phyloP scores from a whole-genome alignment of 2,888 invertebrate genomes.

The Trissolcus brochymenae region DNA sequence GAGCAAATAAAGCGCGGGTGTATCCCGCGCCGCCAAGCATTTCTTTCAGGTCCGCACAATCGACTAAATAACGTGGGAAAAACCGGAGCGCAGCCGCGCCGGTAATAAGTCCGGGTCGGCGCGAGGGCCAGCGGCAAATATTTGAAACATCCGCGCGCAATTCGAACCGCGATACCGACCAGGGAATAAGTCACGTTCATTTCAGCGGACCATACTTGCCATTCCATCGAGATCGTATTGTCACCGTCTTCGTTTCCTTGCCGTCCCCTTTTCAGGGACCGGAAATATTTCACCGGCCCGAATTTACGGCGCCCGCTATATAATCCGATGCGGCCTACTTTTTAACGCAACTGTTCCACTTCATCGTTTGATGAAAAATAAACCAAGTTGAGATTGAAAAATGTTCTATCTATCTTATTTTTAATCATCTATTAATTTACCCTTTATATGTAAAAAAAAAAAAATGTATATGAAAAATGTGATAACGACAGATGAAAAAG shows the following conservation, averaged over 20 bases:
- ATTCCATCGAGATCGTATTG: conserved; percentile 66
- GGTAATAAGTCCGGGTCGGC: conserved; percentile 61
- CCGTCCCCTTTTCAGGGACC: conserved; percentile 3
- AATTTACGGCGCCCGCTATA: too few relatives aligned
- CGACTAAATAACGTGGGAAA: conserved; percentile 68
- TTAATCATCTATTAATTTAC: too few relatives aligned
- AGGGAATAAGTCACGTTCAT: conserved; percentile 66
- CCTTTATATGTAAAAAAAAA: too few relatives aligned
- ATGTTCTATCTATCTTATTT: too few relatives aligned
- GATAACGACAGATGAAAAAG: not conserved
- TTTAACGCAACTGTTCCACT: too few relatives aligned
- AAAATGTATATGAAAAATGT: not conserved
- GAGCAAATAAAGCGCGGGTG: conserved; percentile 51
- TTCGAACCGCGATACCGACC: conserved; percentile 52
- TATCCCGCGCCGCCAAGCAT: conserved; percentile 15
- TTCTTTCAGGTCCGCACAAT: conserved; percentile 53
- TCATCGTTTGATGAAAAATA: too few relatives aligned
- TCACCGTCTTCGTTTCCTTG: conserved; percentile 53
- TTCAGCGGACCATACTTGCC: conserved; percentile 62
- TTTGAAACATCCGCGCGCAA: conserved; percentile 67
- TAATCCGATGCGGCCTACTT: too few relatives aligned
- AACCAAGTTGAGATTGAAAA: not conserved
- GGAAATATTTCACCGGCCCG: too few relatives aligned
- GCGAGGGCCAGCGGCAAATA: conserved; percentile 58
- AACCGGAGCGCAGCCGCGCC: conserved; percentile 60